Percentiles rank a stretch among this genome's conserved stretches.
Evolutionary conservation across 2,113 vertebrate species (phyloP).

Genomic region (Trematomus loennbergii): DNA sequence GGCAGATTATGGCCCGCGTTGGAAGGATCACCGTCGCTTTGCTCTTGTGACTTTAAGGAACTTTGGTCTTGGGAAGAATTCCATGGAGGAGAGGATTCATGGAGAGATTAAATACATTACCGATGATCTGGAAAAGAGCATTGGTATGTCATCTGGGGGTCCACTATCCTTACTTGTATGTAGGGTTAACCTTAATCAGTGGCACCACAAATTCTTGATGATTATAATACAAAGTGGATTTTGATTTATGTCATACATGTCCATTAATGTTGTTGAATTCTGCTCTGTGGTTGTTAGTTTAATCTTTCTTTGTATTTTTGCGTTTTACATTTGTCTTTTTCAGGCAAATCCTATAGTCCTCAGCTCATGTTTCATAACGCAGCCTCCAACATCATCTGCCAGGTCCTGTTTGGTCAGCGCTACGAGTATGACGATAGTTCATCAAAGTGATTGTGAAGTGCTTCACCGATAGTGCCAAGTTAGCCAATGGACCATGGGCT

Average conservation of each 20-base stretch:
- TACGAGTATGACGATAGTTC: slow-evolving; percentile 76
- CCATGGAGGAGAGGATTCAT: slow-evolving; percentile 84
- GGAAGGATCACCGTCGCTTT: too few species aligned
- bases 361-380: slow-evolving; percentile 74
- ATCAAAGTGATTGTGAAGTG: slow-evolving; percentile 57
- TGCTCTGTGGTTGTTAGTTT: too few species aligned
- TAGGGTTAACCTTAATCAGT: not conserved
- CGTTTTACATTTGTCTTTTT: not conserved
- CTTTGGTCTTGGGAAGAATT: slow-evolving; percentile 88
- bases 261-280: too few species aligned
- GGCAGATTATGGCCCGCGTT: slow-evolving; percentile 70
- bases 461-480: slow-evolving; percentile 50
- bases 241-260: not conserved
- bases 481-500: slow-evolving; percentile 71
- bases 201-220: not conserved
- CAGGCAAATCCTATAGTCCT: slow-evolving; percentile 69
- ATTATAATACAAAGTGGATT: not conserved
- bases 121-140: slow-evolving; percentile 45
- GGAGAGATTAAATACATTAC: slow-evolving; percentile 76
- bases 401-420: slow-evolving; percentile 80
- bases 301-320: too few species aligned
- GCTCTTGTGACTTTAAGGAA: slow-evolving; percentile 83
- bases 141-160: slow-evolving; percentile 44
- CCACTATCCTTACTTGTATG: not conserved
- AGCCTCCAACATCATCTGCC: slow-evolving; percentile 84